Conservation (phyloP, 2,113 vertebrate species). For the Podarcis raffonei region DNA sequence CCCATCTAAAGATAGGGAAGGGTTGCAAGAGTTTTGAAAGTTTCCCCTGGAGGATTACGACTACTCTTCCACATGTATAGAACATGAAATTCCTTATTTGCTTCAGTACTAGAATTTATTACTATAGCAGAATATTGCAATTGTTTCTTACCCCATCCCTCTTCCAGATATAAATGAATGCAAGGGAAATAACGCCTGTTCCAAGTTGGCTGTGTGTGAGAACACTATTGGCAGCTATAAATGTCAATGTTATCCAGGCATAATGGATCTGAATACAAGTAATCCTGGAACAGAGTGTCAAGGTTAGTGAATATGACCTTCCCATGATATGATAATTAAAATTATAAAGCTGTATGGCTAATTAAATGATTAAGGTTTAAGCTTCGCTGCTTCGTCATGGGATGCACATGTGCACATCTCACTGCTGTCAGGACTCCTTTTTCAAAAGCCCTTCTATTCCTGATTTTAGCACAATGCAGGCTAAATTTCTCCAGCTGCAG, state of each 20-base stretch:
- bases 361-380: background rate
- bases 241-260: slow-evolving; percentile 41
- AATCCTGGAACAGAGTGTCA: slow-evolving; percentile 38
- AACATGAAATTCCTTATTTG: background rate
- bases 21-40: background rate
- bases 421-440: background rate
- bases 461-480: background rate
- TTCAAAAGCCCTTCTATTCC: background rate
- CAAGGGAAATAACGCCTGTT: slow-evolving; percentile 4
- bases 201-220: slow-evolving; percentile 27
- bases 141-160: background rate
- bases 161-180: slow-evolving; percentile 46
- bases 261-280: slow-evolving; percentile 8
- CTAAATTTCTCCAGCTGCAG: background rate
- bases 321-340: background rate
- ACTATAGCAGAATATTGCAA: background rate
- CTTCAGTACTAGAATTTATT: background rate
- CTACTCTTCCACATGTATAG: background rate
- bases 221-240: slow-evolving; percentile 43
- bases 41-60: background rate
- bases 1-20: background rate
- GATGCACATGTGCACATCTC: background rate
- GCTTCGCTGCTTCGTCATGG: background rate
- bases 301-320: slow-evolving; percentile 23
- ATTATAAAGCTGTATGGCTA: background rate